Base-by-base conservation (phyloP, 2,797 vertebrate species). In the Mus minutoides region DNA sequence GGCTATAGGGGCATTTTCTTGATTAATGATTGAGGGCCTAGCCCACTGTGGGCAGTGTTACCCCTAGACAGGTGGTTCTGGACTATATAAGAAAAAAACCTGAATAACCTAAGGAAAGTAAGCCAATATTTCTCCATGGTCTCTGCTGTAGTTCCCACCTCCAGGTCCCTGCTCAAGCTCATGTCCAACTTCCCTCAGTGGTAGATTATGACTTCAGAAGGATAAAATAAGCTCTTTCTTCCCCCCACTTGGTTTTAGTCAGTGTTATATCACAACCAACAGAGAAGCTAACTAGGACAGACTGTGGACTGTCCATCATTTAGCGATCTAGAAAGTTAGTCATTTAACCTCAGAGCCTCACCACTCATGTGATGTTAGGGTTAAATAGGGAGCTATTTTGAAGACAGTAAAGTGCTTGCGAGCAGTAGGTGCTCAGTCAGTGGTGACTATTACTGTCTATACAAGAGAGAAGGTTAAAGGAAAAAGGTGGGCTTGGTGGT, bases 361-460 rank as follows among this genome's bases (percentile, higher is more conserved):
- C 40, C 67, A 71, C 29, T 92, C n/a, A 54, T 19, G 14, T 73
- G 58, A 86, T 71, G 34, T 83, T 43, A 26, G 78, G 79, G 78
- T 92, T 88, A 94, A 92, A 71, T n/a, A 46, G 88, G 34, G 43
- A 62, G 78, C 56, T 54, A 79, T 31, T 64, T 17, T 56, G 31
- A 94, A 88, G 71, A 34, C 11, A 40, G 67, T 87, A 49, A 90
- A 92, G 46, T 85, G 94, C 60, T 96, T 96, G 62, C 9, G 71
- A 26, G 37, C 64, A 80, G 46, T 43, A 90, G 56, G 49, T n/a
- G 12, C 83, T 79, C 82, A 52, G 31, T 91, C 75, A 87, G 12
- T 71, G 21, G 54, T 54, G 49, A 87, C 40, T 46, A 2, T 80
- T 89, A 73, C 40, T 92, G 26, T 97, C 88, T 92, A 71, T 90